Conservation (phyloP, 2,888 invertebrate species). For the Tortrix viridana region DNA sequence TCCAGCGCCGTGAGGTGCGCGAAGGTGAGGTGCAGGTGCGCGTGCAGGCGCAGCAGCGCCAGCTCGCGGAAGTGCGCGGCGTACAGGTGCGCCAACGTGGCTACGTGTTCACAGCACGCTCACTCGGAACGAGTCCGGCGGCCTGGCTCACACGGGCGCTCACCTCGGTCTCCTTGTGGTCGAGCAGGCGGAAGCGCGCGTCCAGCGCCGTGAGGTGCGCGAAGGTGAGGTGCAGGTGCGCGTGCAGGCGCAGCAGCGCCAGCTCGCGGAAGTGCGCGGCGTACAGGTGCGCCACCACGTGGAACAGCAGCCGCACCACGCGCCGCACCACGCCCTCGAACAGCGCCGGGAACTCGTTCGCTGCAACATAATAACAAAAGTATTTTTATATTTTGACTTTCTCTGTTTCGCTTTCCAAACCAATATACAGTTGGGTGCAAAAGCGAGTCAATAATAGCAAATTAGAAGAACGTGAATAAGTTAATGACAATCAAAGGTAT, state of each 20-base stretch:
- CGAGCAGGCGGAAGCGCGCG: conserved; percentile 95
- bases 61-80: no score
- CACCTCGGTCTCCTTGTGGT: conserved; percentile 96
- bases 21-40: no score
- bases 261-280: conserved; percentile 99
- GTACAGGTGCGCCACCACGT: conserved; percentile 99
- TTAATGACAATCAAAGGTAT: no score
- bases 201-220: conserved; percentile 95
- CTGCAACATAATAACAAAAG: conserved; percentile 85
- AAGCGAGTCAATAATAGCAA: no score
- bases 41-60: no score
- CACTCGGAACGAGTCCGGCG: neutral
- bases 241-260: conserved; percentile 95
- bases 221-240: conserved; percentile 98
- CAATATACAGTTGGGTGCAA: no score
- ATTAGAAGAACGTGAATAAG: no score
- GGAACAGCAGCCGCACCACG: conserved; percentile 97
- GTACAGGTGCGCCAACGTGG: no score
- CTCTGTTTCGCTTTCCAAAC: no score
- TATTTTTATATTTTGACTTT: no score
- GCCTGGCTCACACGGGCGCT: no score
- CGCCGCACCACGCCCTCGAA: conserved; percentile 98
- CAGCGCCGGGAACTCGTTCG: conserved; percentile 96
- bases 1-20: no score
- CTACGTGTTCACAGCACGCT: neutral